Percentiles rank a stretch among this genome's conserved stretches.
Evolutionary conservation across 2,113 vertebrate species (phyloP).

Genomic region (Dipodomys spectabilis): DNA sequence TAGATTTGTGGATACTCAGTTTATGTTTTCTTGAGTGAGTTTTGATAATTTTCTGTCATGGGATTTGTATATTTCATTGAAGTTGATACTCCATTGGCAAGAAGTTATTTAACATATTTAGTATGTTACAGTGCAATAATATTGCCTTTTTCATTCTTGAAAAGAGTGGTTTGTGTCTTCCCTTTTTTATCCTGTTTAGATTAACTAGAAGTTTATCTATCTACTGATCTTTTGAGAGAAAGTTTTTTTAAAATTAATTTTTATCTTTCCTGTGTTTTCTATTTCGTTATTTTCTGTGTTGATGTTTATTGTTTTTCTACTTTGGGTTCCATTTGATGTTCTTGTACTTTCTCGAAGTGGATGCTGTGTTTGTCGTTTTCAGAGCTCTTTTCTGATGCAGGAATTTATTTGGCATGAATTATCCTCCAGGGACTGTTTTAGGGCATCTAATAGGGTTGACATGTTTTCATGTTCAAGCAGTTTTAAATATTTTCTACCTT

Average conservation of each 20-base stretch:
- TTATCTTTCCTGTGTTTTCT: not conserved
- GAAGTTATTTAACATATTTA: not conserved
- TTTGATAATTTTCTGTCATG: constrained; percentile 15
- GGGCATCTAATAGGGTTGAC: not conserved
- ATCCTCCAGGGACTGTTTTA: not conserved
- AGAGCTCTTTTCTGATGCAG: not conserved
- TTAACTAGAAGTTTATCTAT: not conserved
- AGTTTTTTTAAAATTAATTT: not conserved
- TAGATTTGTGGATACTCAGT: not conserved
- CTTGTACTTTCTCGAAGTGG: not conserved
- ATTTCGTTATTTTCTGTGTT: not conserved
- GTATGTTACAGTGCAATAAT: not conserved
- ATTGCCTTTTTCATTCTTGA: not conserved
- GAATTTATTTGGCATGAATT: not conserved
- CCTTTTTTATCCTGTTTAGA: not conserved
- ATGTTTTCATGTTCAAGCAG: constrained; percentile 22
- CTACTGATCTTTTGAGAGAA: not conserved
- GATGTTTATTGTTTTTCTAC: not conserved
- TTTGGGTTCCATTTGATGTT: constrained; percentile 24
- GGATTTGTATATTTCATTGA: not conserved
- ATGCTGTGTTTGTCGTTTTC: not conserved
- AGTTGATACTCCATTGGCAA: not conserved
- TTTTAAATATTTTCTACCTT: not conserved
- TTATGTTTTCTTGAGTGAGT: not conserved
- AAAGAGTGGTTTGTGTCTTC: not conserved